Evolutionary conservation across 2,797 vertebrate genomes (phyloP).

Genomic region (Lepus townsendii): DNA sequence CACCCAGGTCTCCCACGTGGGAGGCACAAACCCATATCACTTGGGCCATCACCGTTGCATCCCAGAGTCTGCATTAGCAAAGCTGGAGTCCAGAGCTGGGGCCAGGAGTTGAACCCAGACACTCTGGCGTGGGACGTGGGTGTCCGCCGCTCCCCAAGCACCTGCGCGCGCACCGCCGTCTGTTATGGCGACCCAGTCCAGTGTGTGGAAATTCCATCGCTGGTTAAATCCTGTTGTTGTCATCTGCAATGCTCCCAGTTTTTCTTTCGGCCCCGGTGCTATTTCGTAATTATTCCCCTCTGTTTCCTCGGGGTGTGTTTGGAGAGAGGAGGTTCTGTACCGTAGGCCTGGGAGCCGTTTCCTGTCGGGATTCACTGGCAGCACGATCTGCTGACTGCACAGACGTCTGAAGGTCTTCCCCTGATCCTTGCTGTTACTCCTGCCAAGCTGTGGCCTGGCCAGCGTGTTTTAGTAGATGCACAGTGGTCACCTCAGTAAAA

Average conservation of each 20-base stretch:
- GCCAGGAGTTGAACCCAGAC: no score
- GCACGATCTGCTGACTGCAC: neutral
- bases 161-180: neutral
- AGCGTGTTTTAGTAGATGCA: neutral
- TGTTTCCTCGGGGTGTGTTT: slow-evolving; percentile 25
- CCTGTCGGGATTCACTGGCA: neutral
- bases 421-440: neutral
- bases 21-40: no score
- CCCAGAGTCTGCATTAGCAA: no score
- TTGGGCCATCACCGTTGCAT: no score
- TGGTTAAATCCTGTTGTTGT: neutral
- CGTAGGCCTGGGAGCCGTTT: slow-evolving; percentile 10
- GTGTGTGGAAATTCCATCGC: no score
- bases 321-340: neutral
- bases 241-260: neutral
- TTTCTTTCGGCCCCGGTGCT: neutral
- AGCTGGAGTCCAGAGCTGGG: no score
- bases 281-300: neutral
- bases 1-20: no score
- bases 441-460: neutral
- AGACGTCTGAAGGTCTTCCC: no score
- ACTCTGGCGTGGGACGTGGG: no score
- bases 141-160: no score
- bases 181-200: neutral
- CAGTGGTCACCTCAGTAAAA: neutral